phyloP scores from a whole-genome alignment of 2,113 vertebrate genomes.

The Ranitomeya variabilis region DNA sequence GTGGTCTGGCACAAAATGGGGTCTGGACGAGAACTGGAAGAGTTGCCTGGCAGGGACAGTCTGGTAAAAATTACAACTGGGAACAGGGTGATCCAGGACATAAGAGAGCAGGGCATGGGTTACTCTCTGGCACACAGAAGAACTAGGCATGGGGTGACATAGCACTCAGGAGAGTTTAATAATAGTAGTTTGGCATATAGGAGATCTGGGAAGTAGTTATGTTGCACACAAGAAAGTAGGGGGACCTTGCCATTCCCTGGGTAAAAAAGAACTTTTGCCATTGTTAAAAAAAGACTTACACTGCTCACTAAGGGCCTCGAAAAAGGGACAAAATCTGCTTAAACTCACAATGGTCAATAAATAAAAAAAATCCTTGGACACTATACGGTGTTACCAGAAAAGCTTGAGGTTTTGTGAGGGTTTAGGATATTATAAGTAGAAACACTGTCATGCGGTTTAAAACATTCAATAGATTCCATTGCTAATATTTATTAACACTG shows the following conservation, averaged over 20 bases:
- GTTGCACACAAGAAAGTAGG: neutral
- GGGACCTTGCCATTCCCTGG: too few relatives aligned
- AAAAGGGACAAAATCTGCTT: neutral
- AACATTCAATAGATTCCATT: neutral
- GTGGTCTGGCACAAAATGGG: neutral
- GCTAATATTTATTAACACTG: too few relatives aligned
- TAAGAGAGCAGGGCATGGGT: too few relatives aligned
- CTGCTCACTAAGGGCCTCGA: neutral
- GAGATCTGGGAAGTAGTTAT: neutral
- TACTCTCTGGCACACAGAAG: neutral
- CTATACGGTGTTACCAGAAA: too few relatives aligned
- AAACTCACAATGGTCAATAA: too few relatives aligned
- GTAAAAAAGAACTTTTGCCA: too few relatives aligned
- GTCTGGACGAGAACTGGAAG: neutral
- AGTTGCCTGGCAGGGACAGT: neutral
- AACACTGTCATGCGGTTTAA: neutral
- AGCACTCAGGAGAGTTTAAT: neutral
- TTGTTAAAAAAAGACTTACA: too few relatives aligned
- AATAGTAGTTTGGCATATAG: neutral
- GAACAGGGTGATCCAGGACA: neutral
- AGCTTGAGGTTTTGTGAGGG: too few relatives aligned
- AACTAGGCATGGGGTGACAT: neutral
- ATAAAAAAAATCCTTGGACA: too few relatives aligned
- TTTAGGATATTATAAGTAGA: too few relatives aligned
- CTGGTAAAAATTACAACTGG: neutral